Evolutionary conservation across 1,140 invertebrate species (phyloP).

Genomic region (Drosophila navojoa): DNA sequence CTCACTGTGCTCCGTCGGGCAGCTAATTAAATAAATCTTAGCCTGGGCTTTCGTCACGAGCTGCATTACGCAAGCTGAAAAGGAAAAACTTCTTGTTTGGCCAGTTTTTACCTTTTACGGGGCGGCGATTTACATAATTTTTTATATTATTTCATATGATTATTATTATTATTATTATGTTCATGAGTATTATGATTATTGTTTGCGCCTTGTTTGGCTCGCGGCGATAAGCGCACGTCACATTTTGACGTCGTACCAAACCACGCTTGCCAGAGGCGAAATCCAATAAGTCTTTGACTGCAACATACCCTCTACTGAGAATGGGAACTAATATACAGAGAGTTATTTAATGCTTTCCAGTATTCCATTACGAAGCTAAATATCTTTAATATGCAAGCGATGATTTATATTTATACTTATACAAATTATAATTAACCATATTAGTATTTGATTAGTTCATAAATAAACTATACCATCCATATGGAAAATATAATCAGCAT

Average conservation of each 20-base stretch:
- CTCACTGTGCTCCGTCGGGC: constrained; percentile 7
- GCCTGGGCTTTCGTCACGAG: constrained; percentile 1
- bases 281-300: background rate
- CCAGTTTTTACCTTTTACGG: constrained; percentile 63
- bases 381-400: too few relatives aligned
- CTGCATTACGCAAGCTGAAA: constrained; percentile 47
- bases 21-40: constrained; percentile 21
- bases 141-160: constrained; percentile 71
- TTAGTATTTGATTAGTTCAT: too few relatives aligned
- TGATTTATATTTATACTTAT: too few relatives aligned
- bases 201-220: constrained; percentile 56
- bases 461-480: too few relatives aligned
- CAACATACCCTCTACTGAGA: background rate
- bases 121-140: constrained; percentile 71
- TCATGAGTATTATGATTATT: constrained; percentile 44
- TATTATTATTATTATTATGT: constrained; percentile 65
- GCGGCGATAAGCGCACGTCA: constrained; percentile 50
- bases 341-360: too few relatives aligned
- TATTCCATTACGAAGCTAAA: too few relatives aligned
- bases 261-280: constrained; percentile 14
- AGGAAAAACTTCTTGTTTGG: constrained; percentile 45
- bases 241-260: constrained; percentile 50
- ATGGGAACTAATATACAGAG: too few relatives aligned
- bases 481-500: too few relatives aligned
- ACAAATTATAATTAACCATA: too few relatives aligned